Percentiles rank a stretch among this genome's conserved stretches.
phyloP scores from a whole-genome alignment of 2,113 vertebrate genomes.

The Nesogale talazaci region DNA sequence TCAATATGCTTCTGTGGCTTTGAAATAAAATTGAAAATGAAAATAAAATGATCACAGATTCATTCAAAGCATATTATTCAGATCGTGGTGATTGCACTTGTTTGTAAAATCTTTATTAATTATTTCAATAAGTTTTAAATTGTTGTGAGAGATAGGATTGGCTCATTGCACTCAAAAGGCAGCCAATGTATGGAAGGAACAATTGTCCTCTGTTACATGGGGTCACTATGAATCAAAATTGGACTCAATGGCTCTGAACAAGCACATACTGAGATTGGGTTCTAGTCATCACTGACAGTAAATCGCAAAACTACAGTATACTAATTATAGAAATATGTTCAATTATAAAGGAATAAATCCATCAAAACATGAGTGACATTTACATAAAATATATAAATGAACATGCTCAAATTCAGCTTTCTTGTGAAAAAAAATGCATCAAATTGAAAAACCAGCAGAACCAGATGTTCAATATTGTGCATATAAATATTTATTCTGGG shows the following conservation, averaged over 20 bases:
- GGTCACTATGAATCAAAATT: neutral
- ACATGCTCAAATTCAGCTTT: conserved; percentile 34
- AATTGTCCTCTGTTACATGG: neutral
- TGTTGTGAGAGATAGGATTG: too few relatives aligned
- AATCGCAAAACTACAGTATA: neutral
- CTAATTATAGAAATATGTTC: neutral
- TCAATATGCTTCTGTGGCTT: too few relatives aligned
- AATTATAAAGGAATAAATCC: neutral
- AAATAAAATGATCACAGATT: too few relatives aligned
- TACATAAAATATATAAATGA: conserved; percentile 44
- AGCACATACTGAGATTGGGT: neutral
- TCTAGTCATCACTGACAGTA: neutral
- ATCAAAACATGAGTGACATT: neutral
- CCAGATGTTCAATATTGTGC: neutral
- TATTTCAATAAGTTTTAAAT: too few relatives aligned
- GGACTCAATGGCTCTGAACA: neutral
- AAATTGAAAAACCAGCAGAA: neutral
- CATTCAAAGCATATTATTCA: too few relatives aligned
- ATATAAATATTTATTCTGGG: conserved; percentile 35
- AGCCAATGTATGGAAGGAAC: neutral
- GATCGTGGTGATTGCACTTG: too few relatives aligned
- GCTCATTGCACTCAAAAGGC: too few relatives aligned
- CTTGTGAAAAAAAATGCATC: conserved; percentile 25
- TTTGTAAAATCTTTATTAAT: too few relatives aligned
- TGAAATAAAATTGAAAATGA: too few relatives aligned